A percentile compares a stretch with the other conserved stretches of the same genome.
Conservation (phyloP, 2,113 vertebrate genomes). For the Takifugu flavidus region DNA sequence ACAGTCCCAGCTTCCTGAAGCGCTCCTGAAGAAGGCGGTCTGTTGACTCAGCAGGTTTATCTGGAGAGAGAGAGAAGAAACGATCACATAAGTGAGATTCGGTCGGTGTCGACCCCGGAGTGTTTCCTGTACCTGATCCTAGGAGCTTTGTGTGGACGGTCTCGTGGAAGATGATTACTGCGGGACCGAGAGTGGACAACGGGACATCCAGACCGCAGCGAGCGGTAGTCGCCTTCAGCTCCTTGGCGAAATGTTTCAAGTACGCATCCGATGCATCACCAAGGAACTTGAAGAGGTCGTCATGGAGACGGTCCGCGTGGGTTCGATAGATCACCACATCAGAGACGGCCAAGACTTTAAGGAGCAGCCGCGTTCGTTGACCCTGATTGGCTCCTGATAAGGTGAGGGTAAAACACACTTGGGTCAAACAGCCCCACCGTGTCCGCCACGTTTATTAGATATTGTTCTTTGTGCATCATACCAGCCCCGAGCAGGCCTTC, state of each 20-base stretch:
- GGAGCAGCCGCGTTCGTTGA: slow-evolving; percentile 91
- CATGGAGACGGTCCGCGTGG: slow-evolving; percentile 94
- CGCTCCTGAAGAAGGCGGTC: slow-evolving; percentile 96
- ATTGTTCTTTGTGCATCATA: slow-evolving; percentile 14
- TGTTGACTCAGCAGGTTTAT: slow-evolving; percentile 85
- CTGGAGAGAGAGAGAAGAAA: slow-evolving; percentile 54
- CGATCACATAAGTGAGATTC: too few species aligned
- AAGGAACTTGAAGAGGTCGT: slow-evolving; percentile 98
- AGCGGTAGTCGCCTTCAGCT: slow-evolving; percentile 94
- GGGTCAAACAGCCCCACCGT: background rate
- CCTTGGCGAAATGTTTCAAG: slow-evolving; percentile 94
- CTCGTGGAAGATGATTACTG: slow-evolving; percentile 97
- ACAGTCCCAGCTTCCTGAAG: slow-evolving; percentile 90
- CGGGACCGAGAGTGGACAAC: slow-evolving; percentile 92
- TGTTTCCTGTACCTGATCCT: slow-evolving; percentile 83
- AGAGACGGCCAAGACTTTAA: slow-evolving; percentile 95
- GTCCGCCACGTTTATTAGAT: background rate
- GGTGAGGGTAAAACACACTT: background rate
- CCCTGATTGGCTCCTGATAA: slow-evolving; percentile 86
- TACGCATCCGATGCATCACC: slow-evolving; percentile 97
- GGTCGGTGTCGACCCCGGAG: background rate
- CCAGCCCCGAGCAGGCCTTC: slow-evolving; percentile 92
- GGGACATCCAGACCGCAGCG: slow-evolving; percentile 97
- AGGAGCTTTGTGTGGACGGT: slow-evolving; percentile 95
- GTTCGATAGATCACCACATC: slow-evolving; percentile 97